Evolutionary conservation across 2,888 invertebrate genomes (phyloP).

Genomic region (Arctia plantaginis): DNA sequence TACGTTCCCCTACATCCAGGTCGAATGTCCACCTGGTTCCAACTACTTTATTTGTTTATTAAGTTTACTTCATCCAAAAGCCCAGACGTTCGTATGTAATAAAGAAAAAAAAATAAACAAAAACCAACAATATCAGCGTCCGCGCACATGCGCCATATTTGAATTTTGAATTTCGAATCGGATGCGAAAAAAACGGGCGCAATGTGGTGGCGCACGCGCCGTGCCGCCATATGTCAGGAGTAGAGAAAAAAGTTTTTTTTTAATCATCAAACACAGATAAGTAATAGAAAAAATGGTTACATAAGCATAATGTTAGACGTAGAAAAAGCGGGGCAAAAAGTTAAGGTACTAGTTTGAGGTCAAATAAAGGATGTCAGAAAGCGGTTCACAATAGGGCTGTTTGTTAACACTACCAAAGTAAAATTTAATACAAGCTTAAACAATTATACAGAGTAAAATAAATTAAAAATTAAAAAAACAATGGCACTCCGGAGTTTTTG

Average conservation of each 20-base stretch:
- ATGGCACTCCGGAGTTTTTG: too few relatives aligned
- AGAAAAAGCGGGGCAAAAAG: constrained; percentile 80
- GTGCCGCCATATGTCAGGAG: constrained; percentile 71
- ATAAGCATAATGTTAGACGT: constrained; percentile 84
- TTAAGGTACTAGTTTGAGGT: constrained; percentile 71
- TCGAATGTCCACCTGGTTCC: constrained; percentile 49
- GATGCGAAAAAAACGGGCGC: constrained; percentile 84
- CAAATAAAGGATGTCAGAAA: constrained; percentile 74
- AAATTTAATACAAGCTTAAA: background rate
- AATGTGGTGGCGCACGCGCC: constrained; percentile 83
- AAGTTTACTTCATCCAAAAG: constrained; percentile 55
- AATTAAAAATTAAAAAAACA: background rate
- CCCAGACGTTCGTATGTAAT: constrained; percentile 66
- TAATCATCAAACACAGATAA: constrained; percentile 81
- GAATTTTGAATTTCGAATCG: constrained; percentile 80
- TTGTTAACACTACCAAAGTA: background rate
- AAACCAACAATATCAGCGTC: constrained; percentile 70
- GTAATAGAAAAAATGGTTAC: constrained; percentile 80
- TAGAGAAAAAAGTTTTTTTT: constrained; percentile 75
- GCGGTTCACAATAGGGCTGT: constrained; percentile 56
- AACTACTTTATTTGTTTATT: constrained; percentile 65
- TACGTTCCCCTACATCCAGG: constrained; percentile 25
- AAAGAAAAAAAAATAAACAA: constrained; percentile 67
- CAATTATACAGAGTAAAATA: background rate
- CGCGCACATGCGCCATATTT: constrained; percentile 80